phyloP scores from a whole-genome alignment of 2,113 vertebrate species.

The Oreochromis spilurus region DNA sequence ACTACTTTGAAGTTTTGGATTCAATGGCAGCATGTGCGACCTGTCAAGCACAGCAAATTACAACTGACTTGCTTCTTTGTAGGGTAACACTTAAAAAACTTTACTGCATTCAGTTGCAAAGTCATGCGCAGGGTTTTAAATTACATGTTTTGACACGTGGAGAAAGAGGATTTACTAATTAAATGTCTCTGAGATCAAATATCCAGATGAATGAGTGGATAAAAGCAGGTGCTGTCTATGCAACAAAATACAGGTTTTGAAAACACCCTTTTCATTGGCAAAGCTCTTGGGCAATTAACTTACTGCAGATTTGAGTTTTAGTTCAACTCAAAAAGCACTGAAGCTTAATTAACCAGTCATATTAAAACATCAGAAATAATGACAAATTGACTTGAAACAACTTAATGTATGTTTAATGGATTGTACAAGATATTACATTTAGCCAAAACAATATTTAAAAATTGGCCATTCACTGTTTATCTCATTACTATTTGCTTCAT shows the following conservation, averaged over 20 bases:
- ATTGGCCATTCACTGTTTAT: constrained; percentile 3
- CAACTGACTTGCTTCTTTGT: not conserved
- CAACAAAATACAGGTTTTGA: not conserved
- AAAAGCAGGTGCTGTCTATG: not conserved
- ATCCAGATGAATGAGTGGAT: not conserved
- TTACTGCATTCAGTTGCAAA: not conserved
- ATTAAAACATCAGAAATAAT: constrained; percentile 12
- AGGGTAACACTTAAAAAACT: not conserved
- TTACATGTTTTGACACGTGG: not conserved
- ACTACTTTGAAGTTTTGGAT: not conserved
- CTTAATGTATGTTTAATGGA: constrained; percentile 18
- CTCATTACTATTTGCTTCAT: constrained; percentile 66
- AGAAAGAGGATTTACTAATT: not conserved
- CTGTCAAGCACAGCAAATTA: not conserved
- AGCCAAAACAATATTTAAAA: constrained; percentile 30
- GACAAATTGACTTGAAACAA: constrained; percentile 1
- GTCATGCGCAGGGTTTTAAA: not conserved
- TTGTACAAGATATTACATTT: constrained; percentile 13
- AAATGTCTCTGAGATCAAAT: not conserved
- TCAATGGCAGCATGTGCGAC: not conserved
- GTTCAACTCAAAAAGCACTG: not conserved
- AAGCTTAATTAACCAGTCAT: not conserved
- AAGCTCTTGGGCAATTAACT: not conserved
- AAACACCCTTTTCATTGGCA: not conserved
- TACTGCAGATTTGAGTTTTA: not conserved